Evolutionary conservation across 2,888 invertebrate genomes (phyloP).

Genomic region (Epinotia bilunana): DNA sequence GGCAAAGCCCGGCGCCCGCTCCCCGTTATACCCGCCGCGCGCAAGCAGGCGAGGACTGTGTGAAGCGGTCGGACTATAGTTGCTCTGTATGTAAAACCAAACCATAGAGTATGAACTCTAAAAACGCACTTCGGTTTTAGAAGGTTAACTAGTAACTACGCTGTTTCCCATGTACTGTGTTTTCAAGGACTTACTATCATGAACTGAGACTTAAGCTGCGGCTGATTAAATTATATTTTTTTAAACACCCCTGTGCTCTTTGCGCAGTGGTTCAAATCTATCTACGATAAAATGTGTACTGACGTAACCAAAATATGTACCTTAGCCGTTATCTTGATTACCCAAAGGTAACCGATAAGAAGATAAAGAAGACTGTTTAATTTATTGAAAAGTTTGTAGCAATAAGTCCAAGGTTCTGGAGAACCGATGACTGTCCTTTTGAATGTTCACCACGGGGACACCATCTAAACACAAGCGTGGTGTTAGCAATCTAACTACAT

Average conservation of each 20-base stretch:
- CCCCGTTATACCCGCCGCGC: too few species aligned
- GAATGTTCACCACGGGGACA: background rate
- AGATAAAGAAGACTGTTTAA: background rate
- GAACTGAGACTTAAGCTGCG: background rate
- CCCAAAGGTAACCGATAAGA: constrained; percentile 1
- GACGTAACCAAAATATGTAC: background rate
- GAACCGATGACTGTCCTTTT: constrained; percentile 4
- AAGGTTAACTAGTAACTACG: background rate
- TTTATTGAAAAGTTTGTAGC: background rate
- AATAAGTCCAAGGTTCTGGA: background rate
- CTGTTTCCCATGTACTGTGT: background rate
- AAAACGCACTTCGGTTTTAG: background rate
- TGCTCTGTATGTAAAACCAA: background rate
- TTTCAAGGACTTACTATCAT: background rate
- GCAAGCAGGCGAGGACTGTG: too few species aligned
- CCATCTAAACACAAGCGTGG: constrained; percentile 7
- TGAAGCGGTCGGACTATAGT: background rate
- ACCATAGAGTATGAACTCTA: background rate
- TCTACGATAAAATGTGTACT: background rate
- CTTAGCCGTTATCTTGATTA: background rate
- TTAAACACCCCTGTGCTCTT: background rate
- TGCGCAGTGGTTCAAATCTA: background rate
- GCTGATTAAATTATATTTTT: background rate
- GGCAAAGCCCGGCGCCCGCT: too few species aligned
- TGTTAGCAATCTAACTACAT: background rate